Base-by-base conservation (phyloP, 2,888 invertebrate species). In the Acanthacorydalis orientalis region DNA sequence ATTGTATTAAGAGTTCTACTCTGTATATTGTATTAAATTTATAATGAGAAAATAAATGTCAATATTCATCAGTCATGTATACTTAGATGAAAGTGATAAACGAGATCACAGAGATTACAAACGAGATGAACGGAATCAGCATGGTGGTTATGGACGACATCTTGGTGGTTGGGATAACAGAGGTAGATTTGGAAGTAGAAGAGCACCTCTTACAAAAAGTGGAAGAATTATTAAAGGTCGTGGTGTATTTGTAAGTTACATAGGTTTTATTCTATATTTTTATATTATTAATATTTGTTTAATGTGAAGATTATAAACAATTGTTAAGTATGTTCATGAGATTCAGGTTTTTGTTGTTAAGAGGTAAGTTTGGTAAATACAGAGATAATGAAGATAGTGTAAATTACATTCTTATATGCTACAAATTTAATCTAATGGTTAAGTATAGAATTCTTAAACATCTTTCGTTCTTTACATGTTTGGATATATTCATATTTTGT, bases 221-320 rank as follows among this genome's bases (percentile, higher is more conserved):
- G 91, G 91, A 2, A 72, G 91, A 45, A 79, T 83, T 48, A 87
- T 93, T 50, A 93, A 93, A 65, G 93, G 93, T 4, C 72, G 93
- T 52, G 93, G 93, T 4, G 83, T 86, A 51, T 85, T 93, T 64
- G 92, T 93, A 74, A 80, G 88, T 77, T 48, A 6, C 12, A 44
- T 1, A 4, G 7, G 14, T 34, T 9, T 32, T 31, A 23, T 4
- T 2, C 6, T 23, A 23, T 23, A 6, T 23, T 23, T 23, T 23
- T 23, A 23, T 4, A 23, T 23, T 23, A 23, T 23, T 23, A 23
- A n/a, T n/a, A n/a, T n/a, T n/a, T n/a, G n/a, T n/a, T n/a, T n/a
- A n/a, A n/a, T n/a, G n/a, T n/a, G n/a, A n/a, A n/a, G n/a, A n/a
- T n/a, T n/a, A n/a, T n/a, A n/a, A n/a, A n/a, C n/a, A n/a, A n/a